A percentile compares a stretch with the other conserved stretches of the same genome.
Conservation (phyloP, 2,113 vertebrate genomes). For the Perognathus longimembris region DNA sequence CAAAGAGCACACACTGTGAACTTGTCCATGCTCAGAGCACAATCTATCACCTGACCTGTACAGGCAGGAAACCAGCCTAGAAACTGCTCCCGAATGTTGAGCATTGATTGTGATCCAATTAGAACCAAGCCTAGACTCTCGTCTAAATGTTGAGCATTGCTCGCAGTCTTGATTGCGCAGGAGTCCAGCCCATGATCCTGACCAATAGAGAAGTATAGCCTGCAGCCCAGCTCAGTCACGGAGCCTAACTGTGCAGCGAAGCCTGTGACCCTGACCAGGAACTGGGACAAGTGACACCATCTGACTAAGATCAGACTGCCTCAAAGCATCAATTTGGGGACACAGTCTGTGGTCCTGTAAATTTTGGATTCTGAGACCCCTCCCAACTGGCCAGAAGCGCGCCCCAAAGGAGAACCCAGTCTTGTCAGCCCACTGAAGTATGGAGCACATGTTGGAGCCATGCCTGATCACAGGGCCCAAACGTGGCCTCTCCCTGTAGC, state of each 20-base stretch:
- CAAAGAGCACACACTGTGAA: too few species aligned
- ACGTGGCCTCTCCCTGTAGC: background rate
- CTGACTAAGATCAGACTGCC: background rate
- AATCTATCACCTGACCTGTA: background rate
- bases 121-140: too few species aligned
- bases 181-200: too few species aligned
- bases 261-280: background rate
- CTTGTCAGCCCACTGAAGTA: background rate
- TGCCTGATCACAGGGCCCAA: background rate
- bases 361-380: background rate
- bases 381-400: too few species aligned
- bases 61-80: background rate
- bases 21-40: background rate
- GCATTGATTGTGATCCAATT: too few species aligned
- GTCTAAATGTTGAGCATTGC: too few species aligned
- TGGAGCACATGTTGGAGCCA: background rate
- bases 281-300: too few species aligned
- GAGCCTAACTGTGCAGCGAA: too few species aligned
- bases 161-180: too few species aligned
- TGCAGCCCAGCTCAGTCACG: too few species aligned
- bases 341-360: too few species aligned
- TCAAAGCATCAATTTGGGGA: background rate
- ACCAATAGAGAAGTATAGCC: background rate
- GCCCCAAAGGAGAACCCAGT: too few species aligned
- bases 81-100: background rate